A percentile compares a stretch with the other conserved stretches of the same genome.
phyloP scores from a whole-genome alignment of 2,797 vertebrate genomes.

The Melanotaenia nigrans region DNA sequence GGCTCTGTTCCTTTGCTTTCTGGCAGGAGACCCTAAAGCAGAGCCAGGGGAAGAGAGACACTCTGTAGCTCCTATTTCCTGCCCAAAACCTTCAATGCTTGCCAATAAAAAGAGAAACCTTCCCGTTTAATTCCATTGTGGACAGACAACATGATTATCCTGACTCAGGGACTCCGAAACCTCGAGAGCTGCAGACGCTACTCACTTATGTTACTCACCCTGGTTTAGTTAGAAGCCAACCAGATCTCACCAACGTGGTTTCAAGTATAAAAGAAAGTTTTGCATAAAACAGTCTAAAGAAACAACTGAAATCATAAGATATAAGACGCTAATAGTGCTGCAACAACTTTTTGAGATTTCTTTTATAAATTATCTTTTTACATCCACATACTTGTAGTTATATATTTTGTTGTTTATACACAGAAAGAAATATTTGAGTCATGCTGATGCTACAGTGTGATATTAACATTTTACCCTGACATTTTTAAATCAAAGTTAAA shows the following conservation, averaged over 20 bases:
- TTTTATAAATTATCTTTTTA: background rate
- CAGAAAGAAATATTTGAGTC: slow-evolving; percentile 14
- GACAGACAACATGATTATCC: slow-evolving; percentile 56
- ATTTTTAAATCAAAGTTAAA: slow-evolving; percentile 30
- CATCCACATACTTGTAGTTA: background rate
- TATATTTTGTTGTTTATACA: background rate
- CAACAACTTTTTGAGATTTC: background rate
- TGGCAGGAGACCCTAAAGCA: slow-evolving; percentile 68
- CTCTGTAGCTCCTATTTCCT: slow-evolving; percentile 73
- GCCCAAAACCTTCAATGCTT: slow-evolving; percentile 66
- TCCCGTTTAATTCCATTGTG: slow-evolving; percentile 72
- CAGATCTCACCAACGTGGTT: background rate
- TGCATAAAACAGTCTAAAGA: background rate
- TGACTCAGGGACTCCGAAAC: slow-evolving; percentile 68
- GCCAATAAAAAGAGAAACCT: slow-evolving; percentile 75
- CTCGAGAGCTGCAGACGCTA: slow-evolving; percentile 31
- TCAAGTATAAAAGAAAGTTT: slow-evolving; percentile 1
- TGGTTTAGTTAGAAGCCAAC: background rate
- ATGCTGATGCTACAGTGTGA: slow-evolving; percentile 7
- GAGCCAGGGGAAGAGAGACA: slow-evolving; percentile 61
- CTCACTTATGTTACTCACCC: slow-evolving; percentile 21
- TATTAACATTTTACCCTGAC: slow-evolving; percentile 13
- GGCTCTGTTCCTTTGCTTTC: slow-evolving; percentile 64
- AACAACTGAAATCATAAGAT: background rate
- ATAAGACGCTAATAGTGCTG: slow-evolving; percentile 10